A percentile compares a stretch with the other conserved stretches of the same genome.
Evolutionary conservation across 2,797 vertebrate species (phyloP).

Genomic region (Megaceryle alcyon): DNA sequence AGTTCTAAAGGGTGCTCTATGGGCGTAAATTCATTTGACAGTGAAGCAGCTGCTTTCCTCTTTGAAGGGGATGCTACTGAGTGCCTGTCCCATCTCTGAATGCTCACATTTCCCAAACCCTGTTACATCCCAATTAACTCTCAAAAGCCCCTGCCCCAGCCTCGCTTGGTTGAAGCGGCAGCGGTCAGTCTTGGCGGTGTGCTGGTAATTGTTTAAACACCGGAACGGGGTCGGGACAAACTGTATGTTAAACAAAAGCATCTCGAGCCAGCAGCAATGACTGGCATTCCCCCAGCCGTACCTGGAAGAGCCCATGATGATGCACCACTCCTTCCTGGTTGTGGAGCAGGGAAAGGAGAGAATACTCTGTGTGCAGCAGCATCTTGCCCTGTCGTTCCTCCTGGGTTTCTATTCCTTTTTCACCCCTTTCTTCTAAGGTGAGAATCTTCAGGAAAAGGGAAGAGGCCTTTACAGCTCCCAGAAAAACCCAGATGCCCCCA

Average conservation of each 20-base stretch:
- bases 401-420: constrained; percentile 92
- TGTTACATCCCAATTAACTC: background rate
- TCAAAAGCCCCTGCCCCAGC: background rate
- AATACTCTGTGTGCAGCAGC: constrained; percentile 98
- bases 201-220: background rate
- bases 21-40: background rate
- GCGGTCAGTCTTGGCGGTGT: background rate
- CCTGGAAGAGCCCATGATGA: constrained; percentile 98
- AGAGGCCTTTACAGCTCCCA: background rate
- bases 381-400: constrained; percentile 99
- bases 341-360: constrained; percentile 96
- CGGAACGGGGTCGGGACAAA: background rate
- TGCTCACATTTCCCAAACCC: background rate
- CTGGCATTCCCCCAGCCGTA: constrained; percentile 56
- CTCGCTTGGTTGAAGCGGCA: background rate
- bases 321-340: constrained; percentile 98
- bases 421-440: constrained; percentile 92
- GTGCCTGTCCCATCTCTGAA: background rate
- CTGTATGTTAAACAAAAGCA: background rate
- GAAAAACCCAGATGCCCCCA: background rate
- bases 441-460: constrained; percentile 86
- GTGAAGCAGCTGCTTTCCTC: background rate
- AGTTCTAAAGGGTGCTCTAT: background rate
- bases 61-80: background rate
- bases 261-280: background rate